Evolutionary conservation across 2,113 vertebrate species (phyloP).

Genomic region (Holacanthus passer): DNA sequence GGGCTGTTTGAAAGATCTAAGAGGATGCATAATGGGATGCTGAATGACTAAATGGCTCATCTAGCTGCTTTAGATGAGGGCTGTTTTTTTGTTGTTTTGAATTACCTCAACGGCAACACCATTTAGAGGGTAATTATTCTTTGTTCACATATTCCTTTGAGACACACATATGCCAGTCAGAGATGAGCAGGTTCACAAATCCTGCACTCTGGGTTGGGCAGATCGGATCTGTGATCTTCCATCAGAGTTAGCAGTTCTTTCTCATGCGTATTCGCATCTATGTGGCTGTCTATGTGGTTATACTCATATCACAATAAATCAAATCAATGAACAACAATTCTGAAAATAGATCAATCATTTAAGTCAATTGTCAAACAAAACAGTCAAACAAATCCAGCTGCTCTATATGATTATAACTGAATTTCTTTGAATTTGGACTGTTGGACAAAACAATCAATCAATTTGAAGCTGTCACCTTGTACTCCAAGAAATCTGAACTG

Average conservation of each 20-base stretch:
- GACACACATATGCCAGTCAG: not conserved
- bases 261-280: too few relatives aligned
- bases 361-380: too few relatives aligned
- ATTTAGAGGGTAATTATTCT: slow-evolving; percentile 17
- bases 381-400: too few relatives aligned
- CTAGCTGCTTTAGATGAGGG: not conserved
- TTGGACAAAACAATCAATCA: too few relatives aligned
- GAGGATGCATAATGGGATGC: slow-evolving; percentile 8
- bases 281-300: not conserved
- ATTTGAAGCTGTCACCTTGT: too few relatives aligned
- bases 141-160: slow-evolving; percentile 6
- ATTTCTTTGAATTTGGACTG: too few relatives aligned
- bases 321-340: not conserved
- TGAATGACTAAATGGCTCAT: slow-evolving; percentile 22
- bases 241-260: not conserved
- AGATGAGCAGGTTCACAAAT: not conserved
- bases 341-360: too few relatives aligned
- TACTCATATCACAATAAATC: not conserved
- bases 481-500: too few relatives aligned
- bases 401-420: too few relatives aligned
- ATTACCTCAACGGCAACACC: not conserved
- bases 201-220: not conserved
- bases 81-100: not conserved
- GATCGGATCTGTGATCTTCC: not conserved
- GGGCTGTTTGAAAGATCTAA: slow-evolving; percentile 10